Evolutionary conservation across 1,140 invertebrate genomes (phyloP).

Genomic region (Uloborus diversus): DNA sequence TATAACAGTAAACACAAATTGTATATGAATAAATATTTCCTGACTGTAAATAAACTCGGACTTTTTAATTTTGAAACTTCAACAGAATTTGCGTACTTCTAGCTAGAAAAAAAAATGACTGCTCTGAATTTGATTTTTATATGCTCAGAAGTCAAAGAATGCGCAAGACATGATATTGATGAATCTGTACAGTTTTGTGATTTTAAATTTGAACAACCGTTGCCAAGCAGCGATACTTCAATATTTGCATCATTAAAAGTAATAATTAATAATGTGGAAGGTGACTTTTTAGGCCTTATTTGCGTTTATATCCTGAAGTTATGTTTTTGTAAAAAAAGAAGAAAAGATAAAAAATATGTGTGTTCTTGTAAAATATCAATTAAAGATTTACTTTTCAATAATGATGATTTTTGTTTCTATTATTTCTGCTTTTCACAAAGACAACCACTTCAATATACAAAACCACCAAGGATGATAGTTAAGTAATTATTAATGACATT

Average conservation of each 20-base stretch:
- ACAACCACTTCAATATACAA: too few relatives aligned
- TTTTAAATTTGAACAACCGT: conserved; percentile 11
- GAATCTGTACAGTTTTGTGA: conserved; percentile 18
- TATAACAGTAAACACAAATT: neutral
- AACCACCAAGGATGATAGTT: too few relatives aligned
- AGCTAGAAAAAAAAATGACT: neutral
- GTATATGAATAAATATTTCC: neutral
- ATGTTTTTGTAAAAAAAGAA: conserved; percentile 44
- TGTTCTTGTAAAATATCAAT: conserved; percentile 51
- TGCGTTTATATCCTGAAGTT: conserved; percentile 20
- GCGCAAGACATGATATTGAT: neutral
- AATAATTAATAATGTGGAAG: neutral
- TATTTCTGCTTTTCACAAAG: too few relatives aligned
- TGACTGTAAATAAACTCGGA: neutral
- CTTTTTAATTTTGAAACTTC: neutral
- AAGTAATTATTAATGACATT: too few relatives aligned
- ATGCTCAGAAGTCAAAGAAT: neutral
- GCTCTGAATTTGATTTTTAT: neutral
- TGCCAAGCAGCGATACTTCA: conserved; percentile 29
- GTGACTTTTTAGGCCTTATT: conserved; percentile 28
- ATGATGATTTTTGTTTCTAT: too few relatives aligned
- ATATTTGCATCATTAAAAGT: neutral
- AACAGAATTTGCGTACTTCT: neutral
- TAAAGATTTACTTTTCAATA: conserved; percentile 52
- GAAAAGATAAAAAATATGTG: conserved; percentile 41